Base-by-base conservation (phyloP, 2,888 invertebrate genomes). In the Dryobota labecula region DNA sequence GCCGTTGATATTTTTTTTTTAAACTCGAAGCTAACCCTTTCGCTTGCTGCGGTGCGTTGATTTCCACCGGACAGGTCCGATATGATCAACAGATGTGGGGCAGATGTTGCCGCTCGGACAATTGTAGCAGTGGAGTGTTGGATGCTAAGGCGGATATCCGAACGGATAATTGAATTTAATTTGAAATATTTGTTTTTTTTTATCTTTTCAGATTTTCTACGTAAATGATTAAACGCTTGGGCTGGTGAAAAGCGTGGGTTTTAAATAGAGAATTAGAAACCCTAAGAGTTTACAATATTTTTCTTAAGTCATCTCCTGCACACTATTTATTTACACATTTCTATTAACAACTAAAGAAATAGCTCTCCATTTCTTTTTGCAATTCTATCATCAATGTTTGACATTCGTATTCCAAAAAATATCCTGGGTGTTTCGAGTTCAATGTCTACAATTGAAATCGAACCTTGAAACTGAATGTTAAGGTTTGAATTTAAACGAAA, bases 21-120 rank as follows among this genome's bases (percentile, higher is more conserved):
- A 78, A 33, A 80, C 63, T 76, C 65, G 67, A 70, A 80, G 64
- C 65, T 90, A 92, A 94, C 94, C 94, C 94, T 93, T 93, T 93
- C 88, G 83, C 85, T 79, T 73, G 76, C 75, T 36, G 80, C 87
- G 85, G 84, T 85, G 86, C 90, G 86, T 88, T 88, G 92, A 93
- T 92, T 92, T 90, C 88, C 87, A 90, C 90, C 88, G 91, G 92
- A 91, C 94, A 94, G 91, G 91, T 91, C 90, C 91, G 94, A 94
- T 95, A 91, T 93, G 92, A 94, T 95, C 95, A 88, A 82, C 95
- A 95, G 94, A 95, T 95, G 95, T 90, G 87, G 77, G 92, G 93
- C 95, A 95, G 95, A 95, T 95, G 95, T 93, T 91, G 80, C 65
- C 78, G 64, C 47, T 82, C 61, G 83, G 83, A 83, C 80, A 84